Base-by-base conservation (phyloP, 1,140 invertebrate species). In the Drosophila nannoptera region DNA sequence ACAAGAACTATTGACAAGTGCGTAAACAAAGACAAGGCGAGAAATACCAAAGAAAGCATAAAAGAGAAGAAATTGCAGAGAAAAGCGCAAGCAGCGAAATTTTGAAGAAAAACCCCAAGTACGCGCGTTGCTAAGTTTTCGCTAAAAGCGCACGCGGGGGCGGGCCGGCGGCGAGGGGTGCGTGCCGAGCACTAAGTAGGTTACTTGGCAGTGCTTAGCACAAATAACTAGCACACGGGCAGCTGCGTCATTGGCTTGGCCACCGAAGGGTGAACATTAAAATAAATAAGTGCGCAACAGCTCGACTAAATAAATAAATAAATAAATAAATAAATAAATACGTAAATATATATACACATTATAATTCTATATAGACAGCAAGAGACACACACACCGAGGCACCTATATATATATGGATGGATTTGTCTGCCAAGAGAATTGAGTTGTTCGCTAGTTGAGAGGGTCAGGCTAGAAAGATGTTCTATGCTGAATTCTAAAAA, bases 181-280 rank as follows among this genome's bases (percentile, higher is more conserved):
- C 48, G 48, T 36, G 33, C 42, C 45, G 55, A 36, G 59, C 63
- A 69, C 56, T 75, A 82, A 82, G 75, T 82, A 78, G 78, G 78
- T 82, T 82, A 82, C 75, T 82, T 82, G 78, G 80, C 80, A 82
- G 72, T 73, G 78, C 67, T 82, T 84, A 84, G 80, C 78, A 78
- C 65, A 82, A 67, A 82, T 82, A 82, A 78, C 80, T 69, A 75
- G 78, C 65, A 82, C 78, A 82, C 36, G 11, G 71, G 78, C 63
- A 71, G 68, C 65, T 66, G 46, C 46, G 60, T 59, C 55, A 71
- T 68, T 69, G 61, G 72, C 62, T 68, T 62, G 35, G 69, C 70
- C 65, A 56, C 48, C 42, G 62, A 67, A 77, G 68, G 75, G 49
- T 75, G 68, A 63, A 74, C 54, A 77, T 74, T 77, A 64, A 77